Base-by-base conservation (phyloP, 2,113 vertebrate species). In the Mesitornis unicolor region DNA sequence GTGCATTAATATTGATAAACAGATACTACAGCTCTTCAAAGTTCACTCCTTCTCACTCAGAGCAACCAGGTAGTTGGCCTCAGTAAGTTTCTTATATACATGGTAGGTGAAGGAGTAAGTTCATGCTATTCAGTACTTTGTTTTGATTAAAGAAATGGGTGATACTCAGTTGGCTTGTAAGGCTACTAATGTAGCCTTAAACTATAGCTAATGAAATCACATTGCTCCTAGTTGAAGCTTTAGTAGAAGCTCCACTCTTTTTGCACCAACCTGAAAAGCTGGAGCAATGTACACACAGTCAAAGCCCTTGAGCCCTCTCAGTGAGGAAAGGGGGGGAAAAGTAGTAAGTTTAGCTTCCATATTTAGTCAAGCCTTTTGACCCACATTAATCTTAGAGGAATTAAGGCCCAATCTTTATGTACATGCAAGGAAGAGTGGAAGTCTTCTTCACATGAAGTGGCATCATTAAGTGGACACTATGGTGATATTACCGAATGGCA, bases 281-380 rank as follows among this genome's bases (percentile, higher is more conserved):
- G 33, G 16, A 88, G 33, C 2, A 2, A 16, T 1, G 4, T 25
- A 56, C 0, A 0, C 12, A 4, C 33, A 70, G 21, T 42, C 57
- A 60, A 84, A 84, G 40, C 8, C 47, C 24, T 35, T 61, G 18
- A 57, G 47, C 6, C 4, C 3, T n/a, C 38, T 51, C 65, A 38
- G 0, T 16, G 24, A 63, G 38, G 18, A 91, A 80, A 7, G 9
- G 19, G 28, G 6, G 2, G 2, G 8, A 29, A 22, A 83, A 43
- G 4, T 12, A 42, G 7, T 12, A 67, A 42, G 40, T 56, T 80
- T 51, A 73, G 35, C 68, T 91, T 90, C 68, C 25, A 9, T 64
- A 78, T 43, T 75, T 69, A 73, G 36, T 42, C 13, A 84, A 67
- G 16, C 18, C 15, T 89, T 88, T 91, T 84, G 24, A 56, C 26